Base-by-base conservation (phyloP, 2,888 invertebrate species). In the Tuta absoluta region DNA sequence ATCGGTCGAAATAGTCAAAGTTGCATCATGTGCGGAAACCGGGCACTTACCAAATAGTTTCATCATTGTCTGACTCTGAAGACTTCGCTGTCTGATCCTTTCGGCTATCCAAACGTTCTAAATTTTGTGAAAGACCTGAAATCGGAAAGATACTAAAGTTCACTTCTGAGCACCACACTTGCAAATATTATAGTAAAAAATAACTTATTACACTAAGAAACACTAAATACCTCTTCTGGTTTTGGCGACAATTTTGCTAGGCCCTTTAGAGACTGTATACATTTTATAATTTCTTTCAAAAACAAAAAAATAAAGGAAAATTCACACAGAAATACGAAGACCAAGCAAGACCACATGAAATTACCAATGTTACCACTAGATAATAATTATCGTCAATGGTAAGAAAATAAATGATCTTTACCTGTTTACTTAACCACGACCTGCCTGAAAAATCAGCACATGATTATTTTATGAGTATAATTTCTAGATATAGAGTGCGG, bases 241-340 rank as follows among this genome's bases (percentile, higher is more conserved):
- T 93, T 97, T 96, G 69, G 96, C 95, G 76, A 96, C 96, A 84
- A 97, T 95, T 92, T 96, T 96, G 89, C 96, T 97, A 69, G 96
- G 96, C 70, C 96, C 96, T 89, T 96, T 96, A 69, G 95, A 95
- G 80, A 97, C 95, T 82, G 96, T 96, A 93, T 97, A 97, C 97
- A 97, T 97, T 87, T 87, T 90, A 86, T 77, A 87, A 84, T 86
- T 87, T 87, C 77, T 77, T 79, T 75, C 78, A 81, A 82, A 84
- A 84, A 81, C 80, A 87, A 85, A 84, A 87, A 85, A 84, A 81
- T 82, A 84, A 84, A 77, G 79, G 77, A 82, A 85, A 86, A 83
- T 72, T 79, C 79, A 77, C 83, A 82, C 83, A 82, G 78, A 77
- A 81, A 79, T 81, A 80, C 73, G 73, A 80, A 48, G n/a, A n/a